Evolutionary conservation across 2,113 vertebrate species (phyloP).

Genomic region (Microcebus griseorufus): DNA sequence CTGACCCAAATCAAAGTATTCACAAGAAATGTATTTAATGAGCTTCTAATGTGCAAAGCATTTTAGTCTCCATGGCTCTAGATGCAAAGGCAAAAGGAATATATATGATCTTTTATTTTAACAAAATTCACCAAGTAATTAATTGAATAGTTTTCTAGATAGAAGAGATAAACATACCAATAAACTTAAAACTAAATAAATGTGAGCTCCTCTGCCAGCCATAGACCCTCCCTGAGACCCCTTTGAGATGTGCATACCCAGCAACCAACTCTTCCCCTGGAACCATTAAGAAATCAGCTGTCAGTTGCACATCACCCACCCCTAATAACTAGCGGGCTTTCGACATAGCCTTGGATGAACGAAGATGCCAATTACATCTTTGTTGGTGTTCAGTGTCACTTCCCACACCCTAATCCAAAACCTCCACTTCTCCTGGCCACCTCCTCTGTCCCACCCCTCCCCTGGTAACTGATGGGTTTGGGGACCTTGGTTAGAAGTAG

Average conservation of each 20-base stretch:
- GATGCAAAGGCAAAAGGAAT: not conserved
- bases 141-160: not conserved
- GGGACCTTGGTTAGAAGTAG: not conserved
- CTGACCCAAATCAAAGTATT: not conserved
- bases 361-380: fast-evolving
- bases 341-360: fast-evolving
- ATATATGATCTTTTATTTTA: not conserved
- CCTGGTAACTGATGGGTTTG: not conserved
- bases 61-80: not conserved
- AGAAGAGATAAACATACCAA: not conserved
- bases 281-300: not conserved
- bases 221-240: not conserved
- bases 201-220: not conserved
- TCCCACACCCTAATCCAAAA: not conserved
- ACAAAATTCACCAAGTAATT: not conserved
- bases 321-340: not conserved
- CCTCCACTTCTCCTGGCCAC: fast-evolving
- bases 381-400: not conserved
- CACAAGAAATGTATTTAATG: not conserved
- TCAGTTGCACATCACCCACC: not conserved
- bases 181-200: not conserved
- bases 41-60: not conserved
- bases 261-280: not conserved
- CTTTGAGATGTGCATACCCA: not conserved
- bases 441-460: not conserved